Percentiles rank a stretch among this genome's conserved stretches.
phyloP scores from a whole-genome alignment of 2,888 invertebrate genomes.

The Seira sanloemensis region DNA sequence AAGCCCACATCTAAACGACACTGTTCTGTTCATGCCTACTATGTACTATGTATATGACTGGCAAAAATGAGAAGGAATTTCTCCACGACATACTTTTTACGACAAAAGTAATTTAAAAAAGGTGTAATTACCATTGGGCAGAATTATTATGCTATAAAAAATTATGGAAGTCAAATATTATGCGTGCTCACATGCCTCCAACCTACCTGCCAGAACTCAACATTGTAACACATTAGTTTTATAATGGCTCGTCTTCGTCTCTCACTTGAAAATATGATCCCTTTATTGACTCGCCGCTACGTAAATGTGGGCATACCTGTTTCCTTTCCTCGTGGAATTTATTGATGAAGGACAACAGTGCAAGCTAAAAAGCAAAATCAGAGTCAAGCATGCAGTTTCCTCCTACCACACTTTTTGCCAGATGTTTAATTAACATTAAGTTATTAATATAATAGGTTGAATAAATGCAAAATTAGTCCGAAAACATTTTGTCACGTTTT shows the following conservation, averaged over 20 bases:
- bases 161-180: constrained; percentile 51
- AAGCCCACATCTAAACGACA: neutral
- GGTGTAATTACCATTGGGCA: constrained; percentile 55
- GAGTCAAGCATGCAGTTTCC: no score
- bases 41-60: no score
- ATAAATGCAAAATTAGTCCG: no score
- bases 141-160: constrained; percentile 60
- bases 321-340: neutral
- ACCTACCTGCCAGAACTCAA: neutral
- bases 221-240: neutral
- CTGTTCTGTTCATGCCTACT: no score
- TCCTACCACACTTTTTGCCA: no score
- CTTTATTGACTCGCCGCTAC: constrained; percentile 22
- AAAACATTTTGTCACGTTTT: no score
- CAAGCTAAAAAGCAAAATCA: no score
- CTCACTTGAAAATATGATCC: constrained; percentile 3
- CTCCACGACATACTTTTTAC: neutral
- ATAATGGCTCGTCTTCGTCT: neutral
- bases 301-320: neutral
- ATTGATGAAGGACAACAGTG: no score
- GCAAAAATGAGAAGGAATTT: neutral
- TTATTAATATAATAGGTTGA: no score
- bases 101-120: neutral
- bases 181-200: constrained; percentile 8
- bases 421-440: no score